A percentile compares a stretch with the other conserved stretches of the same genome.
These are phyloP conservation scores for Porites lutea DNA, from an alignment of 64 coral and sea anemone genomes.

Conservation along the genomic window DNA sequence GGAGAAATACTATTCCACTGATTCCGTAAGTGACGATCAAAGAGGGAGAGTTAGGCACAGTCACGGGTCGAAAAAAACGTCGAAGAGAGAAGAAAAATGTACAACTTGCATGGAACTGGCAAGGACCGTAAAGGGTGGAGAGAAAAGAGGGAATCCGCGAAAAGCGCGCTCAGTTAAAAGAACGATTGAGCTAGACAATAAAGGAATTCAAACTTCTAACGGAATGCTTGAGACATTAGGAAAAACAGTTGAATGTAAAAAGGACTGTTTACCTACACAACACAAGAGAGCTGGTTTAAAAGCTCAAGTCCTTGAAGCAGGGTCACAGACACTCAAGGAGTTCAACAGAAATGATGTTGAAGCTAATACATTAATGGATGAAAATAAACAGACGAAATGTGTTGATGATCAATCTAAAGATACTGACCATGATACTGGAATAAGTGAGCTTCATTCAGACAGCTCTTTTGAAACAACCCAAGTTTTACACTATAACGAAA, in stretches of 20 bases:
- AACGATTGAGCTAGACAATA: neutral
- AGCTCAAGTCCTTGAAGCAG: neutral
- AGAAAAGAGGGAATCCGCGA: neutral
- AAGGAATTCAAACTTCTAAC: conserved; percentile 36
- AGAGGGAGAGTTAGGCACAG: neutral
- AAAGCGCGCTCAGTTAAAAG: neutral
- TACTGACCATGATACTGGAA: conserved; percentile 66
- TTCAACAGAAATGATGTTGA: neutral
- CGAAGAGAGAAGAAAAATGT: neutral
- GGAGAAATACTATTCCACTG: neutral
- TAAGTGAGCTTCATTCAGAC: conserved; percentile 72
- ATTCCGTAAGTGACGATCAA: neutral
- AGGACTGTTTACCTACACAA: conserved; percentile 13
- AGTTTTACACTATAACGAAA: neutral
- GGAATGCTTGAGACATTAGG: conserved; percentile 30
- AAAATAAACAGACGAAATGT: neutral
- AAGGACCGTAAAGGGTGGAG: neutral
- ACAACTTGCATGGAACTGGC: neutral
- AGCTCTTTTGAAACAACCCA: conserved; percentile 53
- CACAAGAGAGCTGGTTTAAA: neutral
- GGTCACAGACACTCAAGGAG: neutral
- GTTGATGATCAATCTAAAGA: conserved; percentile 9
- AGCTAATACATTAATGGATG: neutral
- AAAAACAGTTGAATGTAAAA: neutral
- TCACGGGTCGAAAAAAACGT: neutral